These are phyloP conservation scores for Synanthedon formicaeformis DNA, from an alignment of 2,888 invertebrate genomes.

Conservation along the genomic window DNA sequence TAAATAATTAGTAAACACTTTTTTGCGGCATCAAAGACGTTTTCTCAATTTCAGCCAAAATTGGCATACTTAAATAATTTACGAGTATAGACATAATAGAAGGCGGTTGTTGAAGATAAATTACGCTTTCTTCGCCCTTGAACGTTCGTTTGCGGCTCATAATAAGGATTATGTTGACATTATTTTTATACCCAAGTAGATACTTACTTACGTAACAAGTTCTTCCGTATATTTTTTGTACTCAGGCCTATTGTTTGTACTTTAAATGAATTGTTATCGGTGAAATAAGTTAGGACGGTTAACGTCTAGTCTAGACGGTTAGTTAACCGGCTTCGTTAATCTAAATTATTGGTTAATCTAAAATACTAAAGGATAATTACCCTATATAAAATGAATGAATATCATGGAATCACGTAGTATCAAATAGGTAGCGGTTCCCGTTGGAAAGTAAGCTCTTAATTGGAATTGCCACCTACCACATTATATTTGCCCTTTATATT, in stretches of 20 bases:
- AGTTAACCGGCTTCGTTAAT: no score
- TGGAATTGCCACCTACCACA: background rate
- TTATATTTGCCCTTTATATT: background rate
- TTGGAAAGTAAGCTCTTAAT: no score
- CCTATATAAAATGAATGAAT: no score
- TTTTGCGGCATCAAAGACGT: background rate
- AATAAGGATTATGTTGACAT: slow-evolving; percentile 25
- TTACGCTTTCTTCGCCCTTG: slow-evolving; percentile 34
- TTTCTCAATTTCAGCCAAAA: slow-evolving; percentile 7
- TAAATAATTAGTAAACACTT: background rate
- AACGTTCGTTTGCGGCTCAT: slow-evolving; percentile 21
- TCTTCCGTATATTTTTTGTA: background rate
- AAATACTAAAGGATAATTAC: no score
- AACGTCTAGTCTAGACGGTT: no score
- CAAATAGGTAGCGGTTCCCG: no score
- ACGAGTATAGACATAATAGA: slow-evolving; percentile 42
- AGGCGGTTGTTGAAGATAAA: slow-evolving; percentile 22
- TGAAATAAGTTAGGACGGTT: no score
- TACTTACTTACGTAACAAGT: background rate
- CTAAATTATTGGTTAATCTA: no score
- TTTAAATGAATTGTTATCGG: no score
- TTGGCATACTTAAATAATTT: slow-evolving; percentile 37
- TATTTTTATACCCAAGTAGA: slow-evolving; percentile 5
- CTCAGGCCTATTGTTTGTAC: no score
- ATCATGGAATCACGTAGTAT: no score